These are phyloP conservation scores for Mechanitis messenoides DNA, from an alignment of 2,888 invertebrate genomes.

Conservation along the genomic window DNA sequence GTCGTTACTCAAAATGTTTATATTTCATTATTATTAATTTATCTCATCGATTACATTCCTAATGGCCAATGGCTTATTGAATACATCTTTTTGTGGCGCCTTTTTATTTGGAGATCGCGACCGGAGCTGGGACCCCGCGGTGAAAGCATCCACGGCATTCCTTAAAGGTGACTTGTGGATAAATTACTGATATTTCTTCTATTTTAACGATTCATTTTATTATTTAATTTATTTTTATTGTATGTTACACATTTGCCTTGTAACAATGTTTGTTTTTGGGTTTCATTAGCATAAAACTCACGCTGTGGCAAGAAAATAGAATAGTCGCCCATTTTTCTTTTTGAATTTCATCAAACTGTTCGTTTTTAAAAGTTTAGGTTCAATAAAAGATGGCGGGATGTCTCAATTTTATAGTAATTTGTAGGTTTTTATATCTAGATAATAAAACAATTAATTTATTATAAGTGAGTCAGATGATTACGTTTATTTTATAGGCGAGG, in stretches of 20 bases:
- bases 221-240: slow-evolving; percentile 76
- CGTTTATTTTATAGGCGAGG: slow-evolving; percentile 65
- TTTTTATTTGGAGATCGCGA: slow-evolving; percentile 71
- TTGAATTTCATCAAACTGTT: slow-evolving; percentile 62
- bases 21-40: slow-evolving; percentile 72
- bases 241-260: slow-evolving; percentile 74
- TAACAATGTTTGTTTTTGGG: slow-evolving; percentile 76
- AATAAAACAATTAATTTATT: slow-evolving; percentile 76
- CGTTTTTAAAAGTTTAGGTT: slow-evolving; percentile 55
- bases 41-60: slow-evolving; percentile 73
- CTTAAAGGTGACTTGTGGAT: slow-evolving; percentile 76
- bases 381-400: slow-evolving; percentile 72
- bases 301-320: slow-evolving; percentile 59
- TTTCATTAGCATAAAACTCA: slow-evolving; percentile 72
- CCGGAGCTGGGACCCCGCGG: slow-evolving; percentile 70
- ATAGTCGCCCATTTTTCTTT: slow-evolving; percentile 56
- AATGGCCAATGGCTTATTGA: slow-evolving; percentile 74
- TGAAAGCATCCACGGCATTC: slow-evolving; percentile 73
- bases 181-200: slow-evolving; percentile 75
- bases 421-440: slow-evolving; percentile 67
- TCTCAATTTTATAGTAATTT: slow-evolving; percentile 70
- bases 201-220: slow-evolving; percentile 76
- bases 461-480: slow-evolving; percentile 59
- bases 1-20: slow-evolving; percentile 40
- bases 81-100: slow-evolving; percentile 76